Evolutionary conservation across 2,797 vertebrate genomes (phyloP).

Genomic region (Notolepis coatsorum): DNA sequence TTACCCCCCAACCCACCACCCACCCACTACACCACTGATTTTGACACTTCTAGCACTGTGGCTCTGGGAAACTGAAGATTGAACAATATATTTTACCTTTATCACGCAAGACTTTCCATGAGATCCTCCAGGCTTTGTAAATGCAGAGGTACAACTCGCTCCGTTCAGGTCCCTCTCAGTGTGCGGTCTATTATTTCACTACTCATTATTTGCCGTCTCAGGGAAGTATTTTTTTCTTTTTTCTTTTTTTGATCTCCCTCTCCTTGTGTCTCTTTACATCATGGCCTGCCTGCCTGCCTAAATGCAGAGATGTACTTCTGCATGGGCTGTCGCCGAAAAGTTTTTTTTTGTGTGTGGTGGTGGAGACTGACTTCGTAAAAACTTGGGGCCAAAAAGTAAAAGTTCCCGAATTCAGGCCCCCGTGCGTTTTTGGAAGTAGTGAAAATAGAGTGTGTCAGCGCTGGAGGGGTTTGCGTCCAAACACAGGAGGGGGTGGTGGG

Average conservation of each 20-base stretch:
- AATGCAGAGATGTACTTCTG: too few species aligned
- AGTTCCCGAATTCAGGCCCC: conserved; percentile 46
- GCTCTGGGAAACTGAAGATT: too few species aligned
- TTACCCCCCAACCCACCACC: too few species aligned
- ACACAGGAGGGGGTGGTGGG: conserved; percentile 18
- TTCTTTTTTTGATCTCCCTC: too few species aligned
- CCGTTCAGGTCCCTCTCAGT: conserved; percentile 28
- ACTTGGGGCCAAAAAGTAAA: conserved; percentile 30
- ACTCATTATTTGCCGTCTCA: neutral
- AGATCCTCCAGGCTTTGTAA: conserved; percentile 20
- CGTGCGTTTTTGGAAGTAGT: conserved; percentile 9
- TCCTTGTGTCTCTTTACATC: too few species aligned
- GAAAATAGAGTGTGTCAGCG: conserved; percentile 18
- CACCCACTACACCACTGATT: too few species aligned
- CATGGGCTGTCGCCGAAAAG: too few species aligned
- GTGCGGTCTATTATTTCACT: conserved; percentile 42
- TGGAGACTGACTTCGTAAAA: conserved; percentile 35
- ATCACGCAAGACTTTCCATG: neutral
- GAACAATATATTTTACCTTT: too few species aligned
- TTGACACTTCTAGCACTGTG: too few species aligned
- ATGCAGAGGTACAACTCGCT: conserved; percentile 19
- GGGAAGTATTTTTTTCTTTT: conserved; percentile 41
- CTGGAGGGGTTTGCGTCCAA: conserved; percentile 36
- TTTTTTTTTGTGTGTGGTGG: too few species aligned
- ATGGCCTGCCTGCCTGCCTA: too few species aligned